Percentiles rank a stretch among this genome's conserved stretches.
Conservation (phyloP, 2,888 invertebrate species). For the Tolmerus cingulatus region DNA sequence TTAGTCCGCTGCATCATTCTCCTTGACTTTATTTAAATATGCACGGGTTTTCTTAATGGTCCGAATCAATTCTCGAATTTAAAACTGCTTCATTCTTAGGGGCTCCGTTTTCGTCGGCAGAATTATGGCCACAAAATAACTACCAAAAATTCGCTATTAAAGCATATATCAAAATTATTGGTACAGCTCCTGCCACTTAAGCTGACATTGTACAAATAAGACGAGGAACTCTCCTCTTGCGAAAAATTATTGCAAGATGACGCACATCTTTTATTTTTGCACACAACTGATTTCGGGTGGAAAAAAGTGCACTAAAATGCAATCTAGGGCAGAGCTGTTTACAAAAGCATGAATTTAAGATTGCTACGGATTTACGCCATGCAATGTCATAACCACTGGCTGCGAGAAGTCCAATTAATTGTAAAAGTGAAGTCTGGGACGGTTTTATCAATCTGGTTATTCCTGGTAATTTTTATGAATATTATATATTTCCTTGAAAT, state of each 20-base stretch:
- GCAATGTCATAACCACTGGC: neutral
- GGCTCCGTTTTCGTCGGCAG: neutral
- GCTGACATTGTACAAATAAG: slow-evolving; percentile 2
- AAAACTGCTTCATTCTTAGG: neutral
- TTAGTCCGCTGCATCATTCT: neutral
- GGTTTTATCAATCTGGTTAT: neutral
- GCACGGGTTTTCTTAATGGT: neutral
- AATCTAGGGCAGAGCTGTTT: slow-evolving; percentile 11
- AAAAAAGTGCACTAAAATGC: neutral
- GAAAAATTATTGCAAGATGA: neutral
- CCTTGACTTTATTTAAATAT: neutral
- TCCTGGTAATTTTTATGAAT: neutral
- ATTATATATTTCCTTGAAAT: neutral
- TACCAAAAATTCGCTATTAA: neutral
- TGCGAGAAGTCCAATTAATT: neutral
- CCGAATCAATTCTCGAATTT: neutral
- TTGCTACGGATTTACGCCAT: neutral
- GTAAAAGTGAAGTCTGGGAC: neutral
- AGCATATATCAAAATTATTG: slow-evolving; percentile 2
- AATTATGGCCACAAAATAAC: neutral
- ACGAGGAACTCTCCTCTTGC: neutral
- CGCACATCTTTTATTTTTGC: slow-evolving; percentile 1
- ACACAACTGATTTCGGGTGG: neutral
- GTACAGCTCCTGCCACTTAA: neutral
- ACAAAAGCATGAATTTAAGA: neutral